Base-by-base conservation (phyloP, 2,797 vertebrate genomes). In the Cynodonichthys magdalenae region DNA sequence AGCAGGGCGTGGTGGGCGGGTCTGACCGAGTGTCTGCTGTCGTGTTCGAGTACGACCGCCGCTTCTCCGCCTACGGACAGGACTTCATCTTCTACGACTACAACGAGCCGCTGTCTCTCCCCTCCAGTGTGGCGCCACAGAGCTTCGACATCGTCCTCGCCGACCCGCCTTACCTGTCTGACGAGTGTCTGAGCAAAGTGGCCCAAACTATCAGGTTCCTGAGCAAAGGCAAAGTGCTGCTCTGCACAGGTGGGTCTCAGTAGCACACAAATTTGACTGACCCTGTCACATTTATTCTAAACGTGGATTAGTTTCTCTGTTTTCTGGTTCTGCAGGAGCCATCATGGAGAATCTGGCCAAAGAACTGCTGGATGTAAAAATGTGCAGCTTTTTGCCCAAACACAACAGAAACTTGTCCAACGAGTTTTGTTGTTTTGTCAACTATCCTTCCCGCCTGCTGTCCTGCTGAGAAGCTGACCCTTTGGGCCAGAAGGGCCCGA, bases 11-110 rank as follows among this genome's bases (percentile, higher is more conserved):
- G 44, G 78, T 87, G 5, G 71, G 79, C 0, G 89, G 86, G 14
- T 82, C 87, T 0, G 77, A 70, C 2, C 20, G 46, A 0, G 81
- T 93, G 44, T 92, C 94, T 0, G 82, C 89, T 0, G 83, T 84
- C 29, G 75, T 99, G 71, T 79, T 99, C 62, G 97, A 99, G 82
- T 99, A 93, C 0, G 97, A 99, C 90, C 93, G 67, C 42, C 94
- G 97, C 67, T 99, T 99, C 71, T 80, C 94, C 52, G 8, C 92
- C 0, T 97, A 97, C 3, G 95, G 95, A 15, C 90, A 96, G 0
- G 96, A 99, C 53, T 99, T 97, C 63, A 5, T 97, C 78, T 98
- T 94, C 91, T 99, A 98, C 53, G 95, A 99, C 86, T 99, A 97
- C 86, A 95, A 93, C 31, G 70, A 93, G 28, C 96, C 97, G 15